These are phyloP conservation scores for Pyrocoelia pectoralis DNA, from an alignment of 2,888 invertebrate genomes.

Conservation along the genomic window DNA sequence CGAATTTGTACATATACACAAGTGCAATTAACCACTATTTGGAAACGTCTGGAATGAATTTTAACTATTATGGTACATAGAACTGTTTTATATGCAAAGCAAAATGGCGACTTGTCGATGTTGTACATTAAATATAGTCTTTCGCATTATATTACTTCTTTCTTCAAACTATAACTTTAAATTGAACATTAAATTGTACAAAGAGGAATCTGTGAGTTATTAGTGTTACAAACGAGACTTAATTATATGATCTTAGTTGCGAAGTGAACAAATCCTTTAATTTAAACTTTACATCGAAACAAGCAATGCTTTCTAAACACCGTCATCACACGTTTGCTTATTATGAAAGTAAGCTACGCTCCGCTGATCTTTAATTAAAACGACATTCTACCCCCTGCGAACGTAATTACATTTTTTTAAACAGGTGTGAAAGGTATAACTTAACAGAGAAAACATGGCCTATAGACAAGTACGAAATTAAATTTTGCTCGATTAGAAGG, in stretches of 20 bases:
- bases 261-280: too few relatives aligned
- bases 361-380: constrained; percentile 30
- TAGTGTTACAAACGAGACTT: too few relatives aligned
- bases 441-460: too few relatives aligned
- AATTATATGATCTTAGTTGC: too few relatives aligned
- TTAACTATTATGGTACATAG: not conserved
- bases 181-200: too few relatives aligned
- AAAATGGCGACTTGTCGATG: too few relatives aligned
- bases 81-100: not conserved
- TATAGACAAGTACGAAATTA: constrained; percentile 48
- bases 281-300: not conserved
- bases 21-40: not conserved
- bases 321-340: constrained; percentile 20
- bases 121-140: not conserved
- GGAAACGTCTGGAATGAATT: not conserved
- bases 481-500: constrained; percentile 55
- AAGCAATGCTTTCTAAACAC: not conserved
- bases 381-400: constrained; percentile 17
- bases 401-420: constrained; percentile 21
- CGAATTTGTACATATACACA: not conserved
- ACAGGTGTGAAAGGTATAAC: constrained; percentile 27
- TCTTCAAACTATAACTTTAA: too few relatives aligned
- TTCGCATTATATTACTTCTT: not conserved
- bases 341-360: constrained; percentile 24
- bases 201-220: too few relatives aligned